Percentiles rank a stretch among this genome's conserved stretches.
Conservation (phyloP, 2,888 invertebrate genomes). For the Monochamus alternatus region DNA sequence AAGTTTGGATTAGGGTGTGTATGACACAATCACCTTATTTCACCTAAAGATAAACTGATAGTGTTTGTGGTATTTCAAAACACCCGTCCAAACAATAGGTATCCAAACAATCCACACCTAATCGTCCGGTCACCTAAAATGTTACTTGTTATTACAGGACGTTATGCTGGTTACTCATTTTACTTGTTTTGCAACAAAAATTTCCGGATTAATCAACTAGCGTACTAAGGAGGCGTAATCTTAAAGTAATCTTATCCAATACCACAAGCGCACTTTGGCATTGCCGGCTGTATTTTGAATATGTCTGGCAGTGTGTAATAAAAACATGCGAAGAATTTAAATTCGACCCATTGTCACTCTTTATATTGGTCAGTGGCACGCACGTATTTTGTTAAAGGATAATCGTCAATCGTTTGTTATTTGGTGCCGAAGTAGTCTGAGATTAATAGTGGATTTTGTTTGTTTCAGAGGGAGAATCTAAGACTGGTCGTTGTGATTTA, state of each 20-base stretch:
- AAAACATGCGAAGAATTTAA: conserved; percentile 49
- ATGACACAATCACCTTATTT: too few species aligned
- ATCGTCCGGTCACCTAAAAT: neutral
- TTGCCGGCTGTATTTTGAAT: neutral
- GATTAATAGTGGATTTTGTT: conserved; percentile 38
- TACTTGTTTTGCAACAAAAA: neutral
- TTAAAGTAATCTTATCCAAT: neutral
- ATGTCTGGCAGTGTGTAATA: conserved; percentile 43
- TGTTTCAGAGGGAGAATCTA: conserved; percentile 47
- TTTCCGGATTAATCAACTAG: too few species aligned
- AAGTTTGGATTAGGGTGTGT: too few species aligned
- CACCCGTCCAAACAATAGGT: neutral
- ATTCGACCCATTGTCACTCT: conserved; percentile 48
- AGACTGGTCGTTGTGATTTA: conserved; percentile 40
- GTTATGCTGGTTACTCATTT: conserved; percentile 23
- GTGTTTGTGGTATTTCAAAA: too few species aligned
- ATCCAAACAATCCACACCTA: neutral
- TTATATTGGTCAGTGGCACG: conserved; percentile 65
- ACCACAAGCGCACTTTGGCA: neutral
- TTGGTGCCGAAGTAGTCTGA: conserved; percentile 35
- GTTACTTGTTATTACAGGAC: conserved; percentile 3
- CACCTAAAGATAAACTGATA: neutral
- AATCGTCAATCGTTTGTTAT: conserved; percentile 39
- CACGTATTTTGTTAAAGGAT: conserved; percentile 59
- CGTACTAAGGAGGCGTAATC: neutral